A percentile compares a stretch with the other conserved stretches of the same genome.
Conservation (phyloP, 2,113 vertebrate species). For the Brachionichthys hirsutus region DNA sequence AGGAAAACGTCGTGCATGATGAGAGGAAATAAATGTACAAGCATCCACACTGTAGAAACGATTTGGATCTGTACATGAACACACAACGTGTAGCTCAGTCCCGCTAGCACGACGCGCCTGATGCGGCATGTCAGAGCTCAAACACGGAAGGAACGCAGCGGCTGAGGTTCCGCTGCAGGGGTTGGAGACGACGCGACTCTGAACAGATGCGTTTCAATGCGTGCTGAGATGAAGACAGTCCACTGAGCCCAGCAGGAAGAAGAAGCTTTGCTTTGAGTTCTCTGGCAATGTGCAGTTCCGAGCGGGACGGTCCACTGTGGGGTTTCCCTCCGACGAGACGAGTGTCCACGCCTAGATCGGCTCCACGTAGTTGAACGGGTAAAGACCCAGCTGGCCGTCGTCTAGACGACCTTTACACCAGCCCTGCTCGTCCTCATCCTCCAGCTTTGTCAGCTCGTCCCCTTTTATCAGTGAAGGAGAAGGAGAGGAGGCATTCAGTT, state of each 20-base stretch:
- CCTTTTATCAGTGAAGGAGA: slow-evolving; percentile 74
- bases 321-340: slow-evolving; percentile 23
- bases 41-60: slow-evolving; percentile 53
- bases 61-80: slow-evolving; percentile 70
- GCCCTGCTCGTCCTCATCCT: slow-evolving; percentile 95
- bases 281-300: slow-evolving; percentile 66
- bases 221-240: slow-evolving; percentile 52
- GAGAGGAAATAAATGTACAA: slow-evolving; percentile 62
- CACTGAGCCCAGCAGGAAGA: slow-evolving; percentile 46
- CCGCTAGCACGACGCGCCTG: slow-evolving; percentile 62
- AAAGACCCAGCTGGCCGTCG: slow-evolving; percentile 90
- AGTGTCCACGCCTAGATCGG: slow-evolving; percentile 76
- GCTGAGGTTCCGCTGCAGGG: slow-evolving; percentile 37
- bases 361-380: slow-evolving; percentile 96
- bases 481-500: background rate
- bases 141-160: slow-evolving; percentile 46
- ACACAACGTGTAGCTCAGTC: slow-evolving; percentile 67
- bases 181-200: slow-evolving; percentile 29
- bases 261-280: slow-evolving; percentile 62
- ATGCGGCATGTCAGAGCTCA: slow-evolving; percentile 58
- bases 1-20: slow-evolving; percentile 31
- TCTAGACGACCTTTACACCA: slow-evolving; percentile 97
- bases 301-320: slow-evolving; percentile 63
- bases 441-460: slow-evolving; percentile 92
- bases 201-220: slow-evolving; percentile 17